These are phyloP conservation scores for Drosophila prostipennis DNA, from an alignment of 2,888 invertebrate genomes.

Conservation along the genomic window DNA sequence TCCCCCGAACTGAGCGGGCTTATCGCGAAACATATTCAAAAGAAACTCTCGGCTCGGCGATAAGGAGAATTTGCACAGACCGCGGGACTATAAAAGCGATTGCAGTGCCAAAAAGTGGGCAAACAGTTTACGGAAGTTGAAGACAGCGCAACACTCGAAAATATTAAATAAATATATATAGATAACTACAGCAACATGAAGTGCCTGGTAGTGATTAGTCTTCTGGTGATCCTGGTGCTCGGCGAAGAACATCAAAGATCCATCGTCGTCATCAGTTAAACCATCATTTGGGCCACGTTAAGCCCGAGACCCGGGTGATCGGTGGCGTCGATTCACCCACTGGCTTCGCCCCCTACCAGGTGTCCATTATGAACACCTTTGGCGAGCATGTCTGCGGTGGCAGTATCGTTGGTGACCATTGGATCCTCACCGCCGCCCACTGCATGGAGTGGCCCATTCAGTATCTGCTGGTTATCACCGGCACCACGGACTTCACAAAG, in stretches of 20 bases:
- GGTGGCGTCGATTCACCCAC: conserved; percentile 66
- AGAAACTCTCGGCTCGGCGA: conserved; percentile 50
- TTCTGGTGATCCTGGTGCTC: conserved; percentile 39
- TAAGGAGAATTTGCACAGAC: conserved; percentile 44
- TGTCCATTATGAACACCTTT: conserved; percentile 80
- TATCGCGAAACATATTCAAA: conserved; percentile 54
- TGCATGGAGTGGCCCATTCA: conserved; percentile 76
- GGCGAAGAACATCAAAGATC: conserved; percentile 22
- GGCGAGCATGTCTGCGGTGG: conserved; percentile 82
- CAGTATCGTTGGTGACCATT: conserved; percentile 70
- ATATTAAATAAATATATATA: conserved; percentile 1
- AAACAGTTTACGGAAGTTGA: conserved; percentile 48
- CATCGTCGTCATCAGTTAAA: conserved; percentile 36
- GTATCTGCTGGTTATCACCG: conserved; percentile 76
- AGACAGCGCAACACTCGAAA: conserved; percentile 19
- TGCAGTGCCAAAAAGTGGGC: conserved; percentile 21
- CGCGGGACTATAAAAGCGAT: conserved; percentile 59
- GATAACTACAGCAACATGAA: conserved; percentile 53
- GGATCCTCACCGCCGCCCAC: conserved; percentile 82
- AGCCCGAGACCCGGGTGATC: conserved; percentile 64
- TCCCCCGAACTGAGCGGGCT: conserved; percentile 48
- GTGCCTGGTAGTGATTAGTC: conserved; percentile 21
- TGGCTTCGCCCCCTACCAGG: conserved; percentile 80
- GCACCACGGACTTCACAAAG: conserved; percentile 67
- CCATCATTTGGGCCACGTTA: conserved; percentile 30